A percentile compares a stretch with the other conserved stretches of the same genome.
phyloP scores from a whole-genome alignment of 1,140 invertebrate species.

The Eriocheir sinensis region DNA sequence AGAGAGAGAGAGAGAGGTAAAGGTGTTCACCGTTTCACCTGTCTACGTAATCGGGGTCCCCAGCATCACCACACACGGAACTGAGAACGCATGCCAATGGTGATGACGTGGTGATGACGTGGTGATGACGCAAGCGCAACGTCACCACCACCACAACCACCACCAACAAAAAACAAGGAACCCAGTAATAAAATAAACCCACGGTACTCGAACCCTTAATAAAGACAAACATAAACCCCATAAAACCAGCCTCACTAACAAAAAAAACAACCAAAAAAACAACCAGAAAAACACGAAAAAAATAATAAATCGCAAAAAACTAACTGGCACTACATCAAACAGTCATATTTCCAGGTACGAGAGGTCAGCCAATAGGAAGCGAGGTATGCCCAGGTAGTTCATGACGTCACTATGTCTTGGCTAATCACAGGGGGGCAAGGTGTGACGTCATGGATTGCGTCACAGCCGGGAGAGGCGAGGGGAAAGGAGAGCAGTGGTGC shows the following conservation, averaged over 20 bases:
- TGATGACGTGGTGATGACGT: neutral
- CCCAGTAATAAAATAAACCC: neutral
- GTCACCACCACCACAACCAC: too few species aligned
- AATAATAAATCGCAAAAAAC: neutral
- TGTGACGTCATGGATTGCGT: neutral
- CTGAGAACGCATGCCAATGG: too few species aligned
- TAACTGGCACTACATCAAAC: neutral
- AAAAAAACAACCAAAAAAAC: neutral
- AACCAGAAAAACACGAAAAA: neutral
- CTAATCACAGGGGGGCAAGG: neutral
- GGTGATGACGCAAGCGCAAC: neutral
- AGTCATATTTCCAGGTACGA: neutral
- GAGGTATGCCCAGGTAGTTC: neutral
- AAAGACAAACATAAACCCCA: neutral
- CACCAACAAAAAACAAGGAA: neutral
- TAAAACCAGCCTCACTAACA: neutral
- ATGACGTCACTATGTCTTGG: neutral
- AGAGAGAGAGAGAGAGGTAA: constrained; percentile 12
- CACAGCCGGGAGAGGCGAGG: neutral
- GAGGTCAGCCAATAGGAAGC: neutral
- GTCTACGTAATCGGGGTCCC: too few species aligned
- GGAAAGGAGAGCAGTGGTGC: neutral
- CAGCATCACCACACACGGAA: neutral
- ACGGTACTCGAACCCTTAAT: neutral
- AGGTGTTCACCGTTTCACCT: too few species aligned